phyloP scores from a whole-genome alignment of 2,888 invertebrate genomes.

The Sinodicranocentrus sp. region DNA sequence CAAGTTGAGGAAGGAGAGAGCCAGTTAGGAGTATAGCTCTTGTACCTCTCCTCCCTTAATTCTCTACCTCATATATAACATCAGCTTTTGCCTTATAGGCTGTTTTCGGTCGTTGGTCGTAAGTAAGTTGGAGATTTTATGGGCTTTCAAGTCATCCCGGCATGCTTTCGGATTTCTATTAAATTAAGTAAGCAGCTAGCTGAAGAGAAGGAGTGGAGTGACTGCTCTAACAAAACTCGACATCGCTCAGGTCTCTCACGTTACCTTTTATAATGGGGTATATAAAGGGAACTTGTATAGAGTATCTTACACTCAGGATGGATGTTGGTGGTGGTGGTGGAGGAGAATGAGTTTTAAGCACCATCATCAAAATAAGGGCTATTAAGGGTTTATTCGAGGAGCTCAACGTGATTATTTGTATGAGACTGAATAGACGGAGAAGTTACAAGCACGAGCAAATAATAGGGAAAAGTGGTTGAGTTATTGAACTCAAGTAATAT shows the following conservation, averaged over 20 bases:
- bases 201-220: not conserved
- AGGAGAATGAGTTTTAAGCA: slow-evolving; percentile 61
- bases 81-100: not conserved
- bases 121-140: slow-evolving; percentile 63
- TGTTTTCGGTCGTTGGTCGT: slow-evolving; percentile 39
- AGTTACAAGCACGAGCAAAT: slow-evolving; percentile 43
- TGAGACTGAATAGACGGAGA: slow-evolving; percentile 27
- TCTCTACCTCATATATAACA: not conserved
- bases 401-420: slow-evolving; percentile 59
- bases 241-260: not conserved
- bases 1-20: slow-evolving; percentile 21
- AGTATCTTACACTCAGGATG: too few species aligned
- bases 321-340: not conserved
- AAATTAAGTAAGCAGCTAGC: slow-evolving; percentile 55
- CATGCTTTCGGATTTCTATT: slow-evolving; percentile 67
- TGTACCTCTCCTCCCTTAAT: slow-evolving; percentile 51
- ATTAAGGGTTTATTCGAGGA: slow-evolving; percentile 66
- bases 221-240: slow-evolving; percentile 2
- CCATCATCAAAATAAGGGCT: slow-evolving; percentile 66
- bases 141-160: slow-evolving; percentile 64
- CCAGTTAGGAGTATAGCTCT: slow-evolving; percentile 53
- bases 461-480: slow-evolving; percentile 46
- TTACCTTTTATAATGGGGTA: too few species aligned
- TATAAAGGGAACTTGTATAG: too few species aligned
- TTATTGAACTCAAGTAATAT: slow-evolving; percentile 49